Percentiles rank a stretch among this genome's conserved stretches.
phyloP scores from a whole-genome alignment of 2,113 vertebrate genomes.

The Tylochromis polylepis region DNA sequence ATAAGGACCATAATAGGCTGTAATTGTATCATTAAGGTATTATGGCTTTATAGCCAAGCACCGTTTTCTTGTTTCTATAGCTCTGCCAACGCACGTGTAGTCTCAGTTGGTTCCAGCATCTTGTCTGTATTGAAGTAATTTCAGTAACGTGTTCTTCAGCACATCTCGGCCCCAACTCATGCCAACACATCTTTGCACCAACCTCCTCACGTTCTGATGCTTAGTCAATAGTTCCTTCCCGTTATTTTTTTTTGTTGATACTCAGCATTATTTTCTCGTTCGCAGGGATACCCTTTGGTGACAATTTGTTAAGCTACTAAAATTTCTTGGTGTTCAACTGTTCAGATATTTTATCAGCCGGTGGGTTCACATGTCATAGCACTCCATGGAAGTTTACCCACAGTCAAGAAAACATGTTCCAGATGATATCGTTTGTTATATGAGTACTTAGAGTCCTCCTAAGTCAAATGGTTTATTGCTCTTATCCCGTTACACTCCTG shows the following conservation, averaged over 20 bases:
- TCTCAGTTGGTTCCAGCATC: background rate
- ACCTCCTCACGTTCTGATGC: background rate
- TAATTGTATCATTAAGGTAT: background rate
- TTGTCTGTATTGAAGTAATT: background rate
- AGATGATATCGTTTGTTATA: background rate
- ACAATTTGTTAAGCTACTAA: background rate
- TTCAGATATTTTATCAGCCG: background rate
- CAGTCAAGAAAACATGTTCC: background rate
- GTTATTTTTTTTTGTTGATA: background rate
- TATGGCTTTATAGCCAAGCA: background rate
- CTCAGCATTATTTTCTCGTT: background rate
- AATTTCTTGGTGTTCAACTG: background rate
- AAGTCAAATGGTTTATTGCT: background rate
- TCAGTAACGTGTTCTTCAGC: background rate
- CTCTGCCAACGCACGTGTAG: background rate
- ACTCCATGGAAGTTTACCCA: background rate
- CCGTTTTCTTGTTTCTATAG: background rate
- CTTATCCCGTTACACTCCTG: fast-evolving
- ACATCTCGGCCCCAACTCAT: background rate
- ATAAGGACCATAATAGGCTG: background rate
- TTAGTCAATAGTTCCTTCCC: background rate
- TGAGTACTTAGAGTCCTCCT: background rate
- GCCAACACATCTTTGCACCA: background rate
- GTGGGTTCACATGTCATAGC: no score
- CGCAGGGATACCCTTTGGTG: background rate